Evolutionary conservation across 2,888 invertebrate species (phyloP), one percentile per base, ranked within the genome.

Genomic region (Chymomyza fuscimana): DNA sequence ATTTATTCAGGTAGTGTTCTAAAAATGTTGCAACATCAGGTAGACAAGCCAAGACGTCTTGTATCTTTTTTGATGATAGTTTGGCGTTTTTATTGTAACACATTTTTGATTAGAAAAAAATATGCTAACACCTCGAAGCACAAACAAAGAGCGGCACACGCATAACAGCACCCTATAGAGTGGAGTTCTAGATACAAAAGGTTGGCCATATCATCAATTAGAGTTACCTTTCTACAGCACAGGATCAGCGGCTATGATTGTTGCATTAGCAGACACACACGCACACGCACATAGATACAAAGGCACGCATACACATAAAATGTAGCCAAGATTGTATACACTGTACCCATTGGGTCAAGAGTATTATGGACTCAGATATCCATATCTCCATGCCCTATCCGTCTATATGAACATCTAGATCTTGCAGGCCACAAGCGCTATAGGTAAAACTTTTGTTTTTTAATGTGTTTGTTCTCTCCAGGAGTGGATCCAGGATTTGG

Each of bases 171-270:
- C 40, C 12, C 40, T 46, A 36, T 3, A 25, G 25, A 1, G 25
- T 25, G 2, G 40, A 12, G 40, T 46, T 46, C 40, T 46, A 46
- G 12, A 10, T 46, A 46, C 40, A 46, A 46, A 46, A 46, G 40
- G 40, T 12, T 46, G 40, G 12, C 40, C 10, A 46, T 46, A 81
- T 78, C 87, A 86, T 85, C 88, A 87, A 85, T 88, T 85, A 85
- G 88, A 82, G 78, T 82, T 85, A 86, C 85, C 88, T 85, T 83
- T 85, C 88, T 80, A 75, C 88, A 72, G 88, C 74, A 59, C 72
- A 86, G 85, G 88, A 85, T 85, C 81, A 77, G 54, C 16, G 29
- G 22, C 83, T 69, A 81, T 81, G 77, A 85, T 81, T 85, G 82
- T 82, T 70, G 78, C 82, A 85, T 80, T 82, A 81, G 66, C 78